phyloP scores from a whole-genome alignment of 2,888 invertebrate species.

The Ischnus inquisitorius region DNA sequence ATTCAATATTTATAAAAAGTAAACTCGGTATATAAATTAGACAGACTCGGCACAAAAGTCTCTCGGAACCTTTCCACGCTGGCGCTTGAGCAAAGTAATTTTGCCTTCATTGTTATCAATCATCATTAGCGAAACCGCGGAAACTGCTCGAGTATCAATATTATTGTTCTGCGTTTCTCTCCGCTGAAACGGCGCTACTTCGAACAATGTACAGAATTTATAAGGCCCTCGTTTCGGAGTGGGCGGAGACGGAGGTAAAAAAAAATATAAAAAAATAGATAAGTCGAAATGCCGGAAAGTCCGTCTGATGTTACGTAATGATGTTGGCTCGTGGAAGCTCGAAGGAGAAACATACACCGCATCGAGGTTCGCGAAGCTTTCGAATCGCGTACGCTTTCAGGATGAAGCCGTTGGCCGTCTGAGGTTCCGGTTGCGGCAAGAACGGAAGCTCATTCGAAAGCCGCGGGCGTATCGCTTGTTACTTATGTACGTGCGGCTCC shows the following conservation, averaged over 20 bases:
- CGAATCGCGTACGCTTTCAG: slow-evolving; percentile 37
- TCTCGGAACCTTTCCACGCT: not conserved
- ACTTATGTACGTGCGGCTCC: slow-evolving; percentile 67
- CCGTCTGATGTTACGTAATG: slow-evolving; percentile 57
- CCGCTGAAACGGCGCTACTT: not conserved
- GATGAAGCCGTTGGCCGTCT: slow-evolving; percentile 42
- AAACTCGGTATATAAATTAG: too few species aligned
- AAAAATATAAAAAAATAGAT: slow-evolving; percentile 51
- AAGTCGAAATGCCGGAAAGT: slow-evolving; percentile 53
- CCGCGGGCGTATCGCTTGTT: slow-evolving; percentile 71
- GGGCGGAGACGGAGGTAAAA: not conserved
- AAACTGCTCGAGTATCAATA: too few species aligned
- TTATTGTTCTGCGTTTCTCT: not conserved
- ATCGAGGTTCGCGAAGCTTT: slow-evolving; percentile 38
- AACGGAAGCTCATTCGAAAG: slow-evolving; percentile 70
- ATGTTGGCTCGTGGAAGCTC: slow-evolving; percentile 41
- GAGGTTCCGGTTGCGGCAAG: slow-evolving; percentile 57
- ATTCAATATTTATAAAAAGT: too few species aligned
- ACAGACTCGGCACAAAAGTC: not conserved
- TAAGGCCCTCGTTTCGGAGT: not conserved
- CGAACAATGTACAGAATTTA: not conserved
- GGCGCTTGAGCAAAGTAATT: not conserved
- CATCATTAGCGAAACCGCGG: not conserved
- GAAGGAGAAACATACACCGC: slow-evolving; percentile 19
- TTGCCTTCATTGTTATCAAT: not conserved